These are phyloP conservation scores for Illadopsis cleaveri DNA, from an alignment of 2,113 vertebrate species.

Conservation along the genomic window DNA sequence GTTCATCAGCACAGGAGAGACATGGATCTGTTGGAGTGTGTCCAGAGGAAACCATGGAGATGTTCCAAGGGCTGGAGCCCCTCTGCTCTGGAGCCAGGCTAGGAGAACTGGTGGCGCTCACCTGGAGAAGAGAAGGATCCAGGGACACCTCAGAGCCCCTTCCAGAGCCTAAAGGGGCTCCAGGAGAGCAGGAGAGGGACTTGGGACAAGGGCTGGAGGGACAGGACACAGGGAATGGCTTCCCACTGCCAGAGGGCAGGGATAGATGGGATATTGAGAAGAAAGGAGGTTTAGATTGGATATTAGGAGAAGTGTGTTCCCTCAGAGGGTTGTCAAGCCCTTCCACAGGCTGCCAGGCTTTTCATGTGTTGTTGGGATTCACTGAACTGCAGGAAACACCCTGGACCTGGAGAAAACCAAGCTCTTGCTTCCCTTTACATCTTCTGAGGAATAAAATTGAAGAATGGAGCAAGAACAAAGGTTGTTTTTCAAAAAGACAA, in stretches of 20 bases:
- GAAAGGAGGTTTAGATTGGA: neutral
- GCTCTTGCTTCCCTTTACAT: neutral
- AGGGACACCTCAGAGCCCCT: neutral
- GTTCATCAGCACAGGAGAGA: neutral
- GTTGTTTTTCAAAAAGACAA: neutral
- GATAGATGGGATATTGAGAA: neutral
- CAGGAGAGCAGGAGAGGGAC: neutral
- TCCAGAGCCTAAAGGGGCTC: neutral
- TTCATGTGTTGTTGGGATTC: neutral
- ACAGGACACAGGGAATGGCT: neutral
- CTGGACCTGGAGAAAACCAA: neutral
- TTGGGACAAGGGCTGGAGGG: neutral
- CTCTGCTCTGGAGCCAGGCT: neutral
- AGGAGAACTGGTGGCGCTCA: neutral
- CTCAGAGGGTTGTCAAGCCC: neutral
- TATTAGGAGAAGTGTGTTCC: neutral
- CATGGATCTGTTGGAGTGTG: rapidly evolving
- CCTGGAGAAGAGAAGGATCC: neutral
- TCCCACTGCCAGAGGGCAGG: neutral
- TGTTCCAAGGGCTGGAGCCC: neutral
- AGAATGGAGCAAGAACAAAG: neutral
- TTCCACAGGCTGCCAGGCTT: neutral
- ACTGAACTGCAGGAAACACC: neutral
- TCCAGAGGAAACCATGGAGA: rapidly evolving
- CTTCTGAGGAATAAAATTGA: neutral